Evolutionary conservation across 1,140 invertebrate genomes (phyloP).

Genomic region (Agrypnia vestita): DNA sequence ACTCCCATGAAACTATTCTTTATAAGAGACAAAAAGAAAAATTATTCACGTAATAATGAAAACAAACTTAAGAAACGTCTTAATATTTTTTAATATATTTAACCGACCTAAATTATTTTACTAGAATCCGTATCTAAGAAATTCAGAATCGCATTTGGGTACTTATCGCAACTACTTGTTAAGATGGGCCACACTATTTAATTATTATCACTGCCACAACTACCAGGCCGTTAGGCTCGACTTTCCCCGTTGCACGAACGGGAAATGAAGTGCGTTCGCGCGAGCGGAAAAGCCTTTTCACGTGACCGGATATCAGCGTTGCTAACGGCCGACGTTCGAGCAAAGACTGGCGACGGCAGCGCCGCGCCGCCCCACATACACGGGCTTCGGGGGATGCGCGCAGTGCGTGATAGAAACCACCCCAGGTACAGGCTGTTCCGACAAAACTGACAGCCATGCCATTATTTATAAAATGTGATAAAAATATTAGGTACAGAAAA

Average conservation of each 20-base stretch:
- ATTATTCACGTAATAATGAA: no score
- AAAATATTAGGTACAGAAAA: no score
- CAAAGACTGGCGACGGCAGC: conserved; percentile 37
- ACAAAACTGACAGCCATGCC: conserved; percentile 9
- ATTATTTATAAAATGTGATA: neutral
- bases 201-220: conserved; percentile 17
- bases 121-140: no score
- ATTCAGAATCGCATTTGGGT: no score
- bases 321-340: conserved; percentile 32
- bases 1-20: no score
- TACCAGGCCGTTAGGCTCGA: neutral
- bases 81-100: no score
- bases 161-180: no score
- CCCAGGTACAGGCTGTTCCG: conserved; percentile 25
- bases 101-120: no score
- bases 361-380: conserved; percentile 24
- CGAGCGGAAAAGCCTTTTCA: conserved; percentile 20
- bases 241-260: conserved; percentile 13
- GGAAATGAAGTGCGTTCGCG: conserved; percentile 12
- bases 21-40: no score
- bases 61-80: no score
- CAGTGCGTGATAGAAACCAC: conserved; percentile 34
- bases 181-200: neutral
- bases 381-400: conserved; percentile 21
- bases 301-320: conserved; percentile 38